A percentile compares a stretch with the other conserved stretches of the same genome.
Conservation (phyloP, 1,140 invertebrate genomes). For the Ectropis grisescens region DNA sequence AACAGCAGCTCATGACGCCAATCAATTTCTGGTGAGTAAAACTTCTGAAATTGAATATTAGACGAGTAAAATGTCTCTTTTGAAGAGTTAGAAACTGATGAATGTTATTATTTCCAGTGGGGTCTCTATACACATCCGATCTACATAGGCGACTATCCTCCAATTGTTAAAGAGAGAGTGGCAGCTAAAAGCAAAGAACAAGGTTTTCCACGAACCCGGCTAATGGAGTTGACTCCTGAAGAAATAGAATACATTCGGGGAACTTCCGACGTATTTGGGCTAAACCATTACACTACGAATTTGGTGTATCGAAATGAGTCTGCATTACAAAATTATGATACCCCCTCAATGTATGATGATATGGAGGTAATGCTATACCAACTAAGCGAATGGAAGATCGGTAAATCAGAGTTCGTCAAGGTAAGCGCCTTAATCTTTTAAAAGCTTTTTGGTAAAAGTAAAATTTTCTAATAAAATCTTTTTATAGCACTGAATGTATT, state of each 20-base stretch:
- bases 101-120: slow-evolving; percentile 22
- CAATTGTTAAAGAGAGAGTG: slow-evolving; percentile 59
- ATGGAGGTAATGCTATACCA: slow-evolving; percentile 2
- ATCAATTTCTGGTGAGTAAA: slow-evolving; percentile 34
- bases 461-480: no score
- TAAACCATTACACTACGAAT: slow-evolving; percentile 68
- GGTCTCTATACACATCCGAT: slow-evolving; percentile 70
- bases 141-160: slow-evolving; percentile 70
- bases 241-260: slow-evolving; percentile 19
- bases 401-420: slow-evolving; percentile 7
- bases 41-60: no score
- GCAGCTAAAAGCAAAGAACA: slow-evolving; percentile 50
- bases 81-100: no score
- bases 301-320: slow-evolving; percentile 9
- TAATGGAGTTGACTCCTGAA: slow-evolving; percentile 27
- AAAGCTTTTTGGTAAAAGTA: no score
- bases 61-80: no score
- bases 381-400: slow-evolving; percentile 3
- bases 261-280: slow-evolving; percentile 68
- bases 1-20: slow-evolving; percentile 41
- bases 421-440: slow-evolving; percentile 3
- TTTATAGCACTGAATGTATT: no score
- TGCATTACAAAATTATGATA: neutral
- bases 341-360: slow-evolving; percentile 10
- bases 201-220: slow-evolving; percentile 29